Base-by-base conservation (phyloP, 1,140 invertebrate species). In the Pogonomyrmex californicus region DNA sequence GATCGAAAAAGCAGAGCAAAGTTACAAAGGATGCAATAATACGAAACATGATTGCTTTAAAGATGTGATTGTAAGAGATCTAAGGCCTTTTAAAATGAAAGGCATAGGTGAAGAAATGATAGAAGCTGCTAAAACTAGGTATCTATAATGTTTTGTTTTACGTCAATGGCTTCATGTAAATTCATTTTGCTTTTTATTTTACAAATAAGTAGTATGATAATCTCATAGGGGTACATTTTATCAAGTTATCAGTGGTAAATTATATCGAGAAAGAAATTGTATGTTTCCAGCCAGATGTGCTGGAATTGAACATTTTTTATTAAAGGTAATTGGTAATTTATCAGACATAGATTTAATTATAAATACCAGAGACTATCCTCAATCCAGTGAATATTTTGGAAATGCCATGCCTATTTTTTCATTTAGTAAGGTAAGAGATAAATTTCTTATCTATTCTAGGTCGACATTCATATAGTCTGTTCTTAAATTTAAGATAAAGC, bases 361-460 rank as follows among this genome's bases (percentile, higher is more conserved):
- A 1, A 99, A 99, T 93, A 98, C 97, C 0, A 96, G 98, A 86
- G 99, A 99, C 94, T 99, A 98, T 97, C 99, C 99, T 17, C 98
- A 99, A 95, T 96, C 98, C 4, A 96, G 96, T 86, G 96, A 95
- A 89, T 94, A 96, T 81, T 97, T 96, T 95, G 96, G 96, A 1
- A 94, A 96, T 87, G 96, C 96, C 38, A 92, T 97, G 54, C 99
- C 99, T 33, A 96, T 99, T 38, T 98, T 99, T 94, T 99, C 99
- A 9, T 99, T 99, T 92, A 99, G 99, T 94, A 99, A 99, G 96
- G 97, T 98, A 93, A 92, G 89, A 60, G 63, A 9, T 56, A 17
- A 36, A n/a, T 54, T 4, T 44, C 17, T 68, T n/a, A 41, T 58
- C 1, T 14, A 9, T 54, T 83, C 23, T 78, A 14, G 7, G 23